phyloP scores from a whole-genome alignment of 1,140 invertebrate species.

The Musca domestica region DNA sequence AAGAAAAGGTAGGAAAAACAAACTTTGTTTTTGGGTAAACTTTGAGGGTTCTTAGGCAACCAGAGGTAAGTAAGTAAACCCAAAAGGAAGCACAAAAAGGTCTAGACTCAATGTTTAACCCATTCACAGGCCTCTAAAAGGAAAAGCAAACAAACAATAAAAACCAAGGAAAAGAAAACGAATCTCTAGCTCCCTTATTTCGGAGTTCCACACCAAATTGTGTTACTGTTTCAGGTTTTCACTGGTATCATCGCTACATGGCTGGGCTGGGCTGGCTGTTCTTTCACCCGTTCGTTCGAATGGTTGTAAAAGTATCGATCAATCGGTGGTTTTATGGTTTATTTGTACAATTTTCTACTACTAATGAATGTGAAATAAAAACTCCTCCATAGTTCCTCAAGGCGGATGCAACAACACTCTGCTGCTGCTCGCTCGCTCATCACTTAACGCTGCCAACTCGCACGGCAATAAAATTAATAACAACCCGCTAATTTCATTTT shows the following conservation, averaged over 20 bases:
- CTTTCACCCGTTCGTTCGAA: not conserved
- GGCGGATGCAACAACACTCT: not conserved
- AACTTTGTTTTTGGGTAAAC: slow-evolving; percentile 16
- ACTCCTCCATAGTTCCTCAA: not conserved
- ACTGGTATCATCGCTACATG: no score
- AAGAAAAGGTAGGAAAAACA: not conserved
- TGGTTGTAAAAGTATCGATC: slow-evolving; percentile 16
- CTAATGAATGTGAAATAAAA: slow-evolving; percentile 15
- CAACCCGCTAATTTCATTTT: slow-evolving; percentile 47
- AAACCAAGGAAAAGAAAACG: not conserved
- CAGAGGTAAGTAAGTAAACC: not conserved
- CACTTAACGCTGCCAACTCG: not conserved
- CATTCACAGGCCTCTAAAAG: slow-evolving; percentile 18
- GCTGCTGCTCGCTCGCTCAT: no score
- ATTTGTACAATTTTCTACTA: slow-evolving; percentile 21
- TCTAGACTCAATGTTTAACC: slow-evolving; percentile 10
- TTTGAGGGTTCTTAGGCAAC: slow-evolving; percentile 5
- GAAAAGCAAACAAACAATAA: slow-evolving; percentile 15
- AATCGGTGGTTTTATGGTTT: slow-evolving; percentile 22
- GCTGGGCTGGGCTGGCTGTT: no score
- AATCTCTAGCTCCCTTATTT: not conserved
- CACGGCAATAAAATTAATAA: slow-evolving; percentile 50
- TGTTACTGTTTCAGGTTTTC: no score
- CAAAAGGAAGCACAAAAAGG: not conserved
- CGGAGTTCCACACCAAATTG: no score